These are phyloP conservation scores for Galerucella calmariensis DNA, from an alignment of 2,888 invertebrate species.

Conservation along the genomic window DNA sequence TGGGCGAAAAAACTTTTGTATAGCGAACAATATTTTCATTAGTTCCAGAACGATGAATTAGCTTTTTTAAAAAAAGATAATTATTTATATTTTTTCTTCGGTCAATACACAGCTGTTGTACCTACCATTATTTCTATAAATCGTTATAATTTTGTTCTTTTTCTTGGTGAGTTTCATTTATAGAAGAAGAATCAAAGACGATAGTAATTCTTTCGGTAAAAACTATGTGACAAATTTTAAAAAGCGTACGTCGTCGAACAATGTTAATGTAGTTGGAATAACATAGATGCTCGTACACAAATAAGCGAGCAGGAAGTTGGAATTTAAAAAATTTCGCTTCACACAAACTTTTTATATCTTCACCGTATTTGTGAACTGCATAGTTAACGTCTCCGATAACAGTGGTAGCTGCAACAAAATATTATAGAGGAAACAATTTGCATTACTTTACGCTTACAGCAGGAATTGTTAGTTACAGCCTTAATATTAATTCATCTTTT, in stretches of 20 bases:
- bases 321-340: slow-evolving; percentile 15
- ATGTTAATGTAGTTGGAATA: slow-evolving; percentile 11
- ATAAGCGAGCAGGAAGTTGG: slow-evolving; percentile 8
- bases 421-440: background rate
- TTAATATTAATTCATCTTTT: too few relatives aligned
- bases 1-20: slow-evolving; percentile 10
- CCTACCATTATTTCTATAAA: too few relatives aligned
- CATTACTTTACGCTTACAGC: too few relatives aligned
- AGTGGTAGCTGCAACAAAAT: background rate
- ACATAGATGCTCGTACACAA: slow-evolving; percentile 9
- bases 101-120: background rate
- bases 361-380: slow-evolving; percentile 23
- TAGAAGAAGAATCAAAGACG: background rate
- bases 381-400: background rate
- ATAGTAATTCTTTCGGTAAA: slow-evolving; percentile 3
- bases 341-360: slow-evolving; percentile 29
- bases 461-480: too few relatives aligned
- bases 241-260: background rate
- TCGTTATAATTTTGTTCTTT: too few relatives aligned
- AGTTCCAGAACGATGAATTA: slow-evolving; percentile 6
- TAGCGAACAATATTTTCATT: slow-evolving; percentile 14
- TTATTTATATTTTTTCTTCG: background rate
- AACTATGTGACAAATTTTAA: slow-evolving; percentile 10
- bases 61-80: background rate
- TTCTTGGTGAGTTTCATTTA: too few relatives aligned